A percentile compares a stretch with the other conserved stretches of the same genome.
Conservation (phyloP, 2,113 vertebrate species). For the Pandion haliaetus region DNA sequence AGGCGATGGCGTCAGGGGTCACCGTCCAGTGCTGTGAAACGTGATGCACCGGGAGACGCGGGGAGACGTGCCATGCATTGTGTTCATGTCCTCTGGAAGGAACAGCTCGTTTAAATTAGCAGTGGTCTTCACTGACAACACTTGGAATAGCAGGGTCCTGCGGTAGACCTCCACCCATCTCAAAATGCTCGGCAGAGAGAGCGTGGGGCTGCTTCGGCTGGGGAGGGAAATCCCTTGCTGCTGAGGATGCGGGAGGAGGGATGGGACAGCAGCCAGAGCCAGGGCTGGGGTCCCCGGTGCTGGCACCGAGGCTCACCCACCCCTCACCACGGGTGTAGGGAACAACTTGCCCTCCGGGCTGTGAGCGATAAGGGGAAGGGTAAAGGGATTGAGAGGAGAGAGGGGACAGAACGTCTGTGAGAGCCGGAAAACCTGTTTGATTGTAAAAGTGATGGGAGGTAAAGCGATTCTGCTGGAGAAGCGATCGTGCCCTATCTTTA, state of each 20-base stretch:
- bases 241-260: background rate
- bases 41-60: rapidly evolving
- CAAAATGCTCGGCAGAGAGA: background rate
- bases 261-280: rapidly evolving
- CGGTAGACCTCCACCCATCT: rapidly evolving
- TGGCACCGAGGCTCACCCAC: rapidly evolving
- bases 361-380: background rate
- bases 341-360: rapidly evolving
- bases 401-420: background rate
- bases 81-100: background rate
- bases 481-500: background rate
- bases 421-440: background rate
- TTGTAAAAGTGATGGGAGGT: background rate
- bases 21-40: background rate
- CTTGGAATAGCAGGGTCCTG: background rate
- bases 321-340: rapidly evolving
- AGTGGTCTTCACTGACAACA: background rate
- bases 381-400: background rate
- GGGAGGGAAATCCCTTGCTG: background rate
- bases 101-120: background rate
- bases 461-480: background rate
- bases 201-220: rapidly evolving
- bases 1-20: background rate
- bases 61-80: background rate
- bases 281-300: background rate